Base-by-base conservation (phyloP, 2,113 vertebrate genomes). In the Coregonus clupeaformis region DNA sequence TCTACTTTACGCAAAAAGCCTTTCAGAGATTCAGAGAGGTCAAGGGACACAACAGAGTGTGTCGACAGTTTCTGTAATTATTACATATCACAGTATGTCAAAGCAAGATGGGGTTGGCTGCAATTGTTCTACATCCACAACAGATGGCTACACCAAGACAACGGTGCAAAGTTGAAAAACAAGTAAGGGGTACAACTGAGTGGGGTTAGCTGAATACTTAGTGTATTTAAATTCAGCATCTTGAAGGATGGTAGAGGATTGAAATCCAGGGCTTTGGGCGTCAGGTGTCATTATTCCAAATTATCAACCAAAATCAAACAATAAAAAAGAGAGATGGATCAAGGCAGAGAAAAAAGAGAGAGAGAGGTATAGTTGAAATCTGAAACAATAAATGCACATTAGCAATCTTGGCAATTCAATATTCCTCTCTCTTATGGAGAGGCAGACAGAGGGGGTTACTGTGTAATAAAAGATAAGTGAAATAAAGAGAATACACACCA, bases 41-140 rank as follows among this genome's bases (percentile, higher is more conserved):
- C 24, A 87, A 88, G 75, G 83, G 76, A 82, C 75, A 73, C 77
- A 73, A 70, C 75, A 47, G 22, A 80, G 73, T 62, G 75, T 73
- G 73, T 49, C 16, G 71, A 78, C 59, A 52, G 24, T 68, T 64
- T 80, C 69, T 73, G 14, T 59, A 67, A 63, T 7, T 83, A 86
- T 89, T 89, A 90, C 91, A 92, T 92, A 30, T 84, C 84, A 79
- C 80, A 82, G 67, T 86, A 74, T 66, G 32, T 68, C 72, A 83
- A 79, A 74, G 62, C 47, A 36, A 69, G 73, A 65, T 64, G 12
- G n/a, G 68, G 76, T 81, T 36, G 29, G 82, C 86, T 80, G 89
- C 59, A 80, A 36, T 83, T 82, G 87, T 70, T 91, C 66, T 82
- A 76, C 30, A 14, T 83, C 77, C 13, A 4, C 83, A 73, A 45